These are phyloP conservation scores for Labeo calbasu DNA, from an alignment of 2,797 vertebrate genomes.

Conservation along the genomic window DNA sequence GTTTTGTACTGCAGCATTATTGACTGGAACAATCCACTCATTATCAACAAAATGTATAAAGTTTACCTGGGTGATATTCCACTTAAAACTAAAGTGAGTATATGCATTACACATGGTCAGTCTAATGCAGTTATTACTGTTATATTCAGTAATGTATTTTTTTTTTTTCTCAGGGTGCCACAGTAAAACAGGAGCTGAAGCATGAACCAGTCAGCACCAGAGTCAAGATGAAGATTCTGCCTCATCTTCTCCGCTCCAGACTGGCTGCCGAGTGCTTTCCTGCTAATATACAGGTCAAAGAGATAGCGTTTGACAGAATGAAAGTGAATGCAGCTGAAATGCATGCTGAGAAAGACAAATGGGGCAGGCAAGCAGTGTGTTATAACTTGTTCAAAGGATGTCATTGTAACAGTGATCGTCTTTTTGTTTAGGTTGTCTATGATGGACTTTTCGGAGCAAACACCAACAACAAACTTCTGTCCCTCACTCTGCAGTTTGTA, in stretches of 20 bases:
- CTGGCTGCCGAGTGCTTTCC: constrained; percentile 96
- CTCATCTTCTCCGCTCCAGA: constrained; percentile 92
- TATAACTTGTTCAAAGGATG: background rate
- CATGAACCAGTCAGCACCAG: constrained; percentile 96
- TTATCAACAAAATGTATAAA: constrained; percentile 97
- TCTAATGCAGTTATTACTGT: background rate
- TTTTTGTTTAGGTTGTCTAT: constrained; percentile 87
- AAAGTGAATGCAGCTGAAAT: background rate
- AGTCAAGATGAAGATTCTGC: constrained; percentile 97
- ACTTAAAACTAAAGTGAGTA: constrained; percentile 93
- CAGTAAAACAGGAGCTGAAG: constrained; percentile 93
- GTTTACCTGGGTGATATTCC: constrained; percentile 98
- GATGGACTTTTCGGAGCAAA: constrained; percentile 96
- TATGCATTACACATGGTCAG: background rate
- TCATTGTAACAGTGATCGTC: constrained; percentile 66
- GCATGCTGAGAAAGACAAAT: background rate
- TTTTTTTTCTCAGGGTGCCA: constrained; percentile 79
- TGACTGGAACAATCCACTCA: constrained; percentile 96
- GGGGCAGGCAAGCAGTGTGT: background rate
- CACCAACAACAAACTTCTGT: constrained; percentile 95
- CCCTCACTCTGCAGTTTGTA: constrained; percentile 93
- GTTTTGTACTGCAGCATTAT: constrained; percentile 84
- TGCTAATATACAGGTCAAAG: constrained; percentile 92
- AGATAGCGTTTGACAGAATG: background rate
- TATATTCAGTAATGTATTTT: background rate